Conservation (phyloP, 2,113 vertebrate genomes). For the Oncorhynchus masou region DNA sequence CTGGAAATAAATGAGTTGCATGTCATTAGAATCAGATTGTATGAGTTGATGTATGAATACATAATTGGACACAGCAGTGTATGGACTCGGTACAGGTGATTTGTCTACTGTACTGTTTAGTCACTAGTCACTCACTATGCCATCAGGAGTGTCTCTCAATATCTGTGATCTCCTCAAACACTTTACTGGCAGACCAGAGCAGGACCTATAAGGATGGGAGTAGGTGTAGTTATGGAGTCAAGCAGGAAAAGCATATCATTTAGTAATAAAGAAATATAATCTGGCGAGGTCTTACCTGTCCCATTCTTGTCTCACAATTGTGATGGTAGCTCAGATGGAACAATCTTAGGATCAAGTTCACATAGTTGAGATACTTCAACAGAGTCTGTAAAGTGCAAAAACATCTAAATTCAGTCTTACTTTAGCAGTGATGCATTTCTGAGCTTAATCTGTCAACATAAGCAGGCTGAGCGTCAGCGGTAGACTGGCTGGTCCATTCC, state of each 20-base stretch:
- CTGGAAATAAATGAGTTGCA: conserved; percentile 43
- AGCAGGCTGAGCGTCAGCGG: too few relatives aligned
- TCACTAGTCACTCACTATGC: conserved; percentile 67
- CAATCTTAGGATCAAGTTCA: conserved; percentile 88
- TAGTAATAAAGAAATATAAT: background rate
- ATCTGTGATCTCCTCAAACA: conserved; percentile 82
- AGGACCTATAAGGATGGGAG: conserved; percentile 64
- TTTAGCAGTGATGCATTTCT: background rate
- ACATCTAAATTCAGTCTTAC: too few relatives aligned
- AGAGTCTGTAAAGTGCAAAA: conserved; percentile 73
- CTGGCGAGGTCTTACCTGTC: conserved; percentile 80
- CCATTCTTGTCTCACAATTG: conserved; percentile 92
- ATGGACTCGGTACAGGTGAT: background rate
- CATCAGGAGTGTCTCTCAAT: conserved; percentile 81
- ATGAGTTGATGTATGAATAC: too few relatives aligned
- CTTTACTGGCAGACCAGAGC: conserved; percentile 83
- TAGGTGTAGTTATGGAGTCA: background rate
- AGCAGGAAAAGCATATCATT: background rate
- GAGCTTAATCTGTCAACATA: too few relatives aligned
- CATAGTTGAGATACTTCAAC: conserved; percentile 92
- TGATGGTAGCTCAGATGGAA: conserved; percentile 95
- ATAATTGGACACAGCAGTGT: too few relatives aligned
- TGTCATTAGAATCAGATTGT: background rate
- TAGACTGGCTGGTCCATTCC: too few relatives aligned
- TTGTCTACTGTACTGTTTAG: background rate